Conservation (phyloP, 2,888 invertebrate species). For the Marasmarcha lunaedactyla region DNA sequence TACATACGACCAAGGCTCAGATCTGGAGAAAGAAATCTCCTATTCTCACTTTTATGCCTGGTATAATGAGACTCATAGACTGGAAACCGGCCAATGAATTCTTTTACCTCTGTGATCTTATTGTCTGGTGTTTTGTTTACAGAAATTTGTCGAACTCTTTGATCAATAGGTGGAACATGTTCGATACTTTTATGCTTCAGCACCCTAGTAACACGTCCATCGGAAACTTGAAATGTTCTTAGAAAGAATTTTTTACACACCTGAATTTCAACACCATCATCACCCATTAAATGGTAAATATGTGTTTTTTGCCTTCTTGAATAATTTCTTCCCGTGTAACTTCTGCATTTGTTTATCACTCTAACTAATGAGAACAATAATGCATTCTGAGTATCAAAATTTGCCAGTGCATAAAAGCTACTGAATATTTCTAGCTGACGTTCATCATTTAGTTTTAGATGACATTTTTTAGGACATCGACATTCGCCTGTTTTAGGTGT, state of each 20-base stretch:
- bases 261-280: conserved; percentile 6
- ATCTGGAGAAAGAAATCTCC: conserved; percentile 8
- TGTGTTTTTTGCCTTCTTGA: conserved; percentile 12
- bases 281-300: conserved; percentile 7
- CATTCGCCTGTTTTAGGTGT: conserved; percentile 12
- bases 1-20: conserved; percentile 2
- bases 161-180: conserved; percentile 5
- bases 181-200: conserved; percentile 4
- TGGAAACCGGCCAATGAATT: conserved; percentile 5
- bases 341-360: conserved; percentile 10
- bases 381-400: conserved; percentile 11
- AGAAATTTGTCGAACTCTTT: conserved; percentile 6
- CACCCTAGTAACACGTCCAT: conserved; percentile 6
- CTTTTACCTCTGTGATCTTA: conserved; percentile 7
- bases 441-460: conserved; percentile 8
- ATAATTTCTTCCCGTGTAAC: conserved; percentile 9
- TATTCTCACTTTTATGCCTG: conserved; percentile 8
- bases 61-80: conserved; percentile 9
- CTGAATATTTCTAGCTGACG: conserved; percentile 10
- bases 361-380: conserved; percentile 11
- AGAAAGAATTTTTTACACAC: conserved; percentile 7
- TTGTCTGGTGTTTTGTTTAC: conserved; percentile 2
- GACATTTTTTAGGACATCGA: conserved; percentile 8
- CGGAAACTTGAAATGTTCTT: conserved; percentile 5
- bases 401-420: conserved; percentile 12